Evolutionary conservation across 2,797 vertebrate species (phyloP), one percentile per base, ranked within the genome.

Genomic region (Hirundo rustica): DNA sequence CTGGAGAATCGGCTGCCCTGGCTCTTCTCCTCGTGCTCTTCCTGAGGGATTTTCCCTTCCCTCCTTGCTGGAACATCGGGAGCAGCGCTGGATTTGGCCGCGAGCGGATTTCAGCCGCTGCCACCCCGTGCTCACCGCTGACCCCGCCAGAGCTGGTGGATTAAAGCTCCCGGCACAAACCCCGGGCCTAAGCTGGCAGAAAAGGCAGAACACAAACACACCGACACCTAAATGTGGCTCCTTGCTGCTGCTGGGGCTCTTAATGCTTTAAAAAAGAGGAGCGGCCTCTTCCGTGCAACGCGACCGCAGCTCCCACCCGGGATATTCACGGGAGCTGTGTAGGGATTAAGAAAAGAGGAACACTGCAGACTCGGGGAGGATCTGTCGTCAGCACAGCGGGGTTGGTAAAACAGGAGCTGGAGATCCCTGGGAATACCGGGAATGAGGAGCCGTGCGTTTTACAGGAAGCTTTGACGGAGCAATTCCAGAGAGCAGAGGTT

Each of bases 271-370:
- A 21, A 23, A 23, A 48, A 14, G 17, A 54, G 0, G 3, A 79
- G 34, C 1, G 0, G 66, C 70, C 47, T 8, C 15, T n/a, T 19
- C 74, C 89, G 5, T 3, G 47, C 76, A n/a, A 11, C 0, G 0
- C 3, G 0, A 10, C 21, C 2, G 0, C 32, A 5, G 25, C 68
- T 10, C 44, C 1, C 0, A 7, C 2, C 34, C 0, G 0, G 2
- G 20, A 1, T 5, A 1, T 45, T 29, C 67, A 8, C 1, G 0
- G 36, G 51, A 68, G 58, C 83, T 6, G 5, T 0, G 0, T 6
- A 42, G 50, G 51, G 30, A 29, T 42, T 8, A 8, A 9, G 34
- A 10, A 15, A 10, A 50, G 14, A 68, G 20, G 53, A 79, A 9
- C 13, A 5, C 6, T 47, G 34, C 47, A 9, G 2, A 7, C 29